A percentile compares a stretch with the other conserved stretches of the same genome.
phyloP scores from a whole-genome alignment of 2,797 vertebrate species.

The Tangara arthus region DNA sequence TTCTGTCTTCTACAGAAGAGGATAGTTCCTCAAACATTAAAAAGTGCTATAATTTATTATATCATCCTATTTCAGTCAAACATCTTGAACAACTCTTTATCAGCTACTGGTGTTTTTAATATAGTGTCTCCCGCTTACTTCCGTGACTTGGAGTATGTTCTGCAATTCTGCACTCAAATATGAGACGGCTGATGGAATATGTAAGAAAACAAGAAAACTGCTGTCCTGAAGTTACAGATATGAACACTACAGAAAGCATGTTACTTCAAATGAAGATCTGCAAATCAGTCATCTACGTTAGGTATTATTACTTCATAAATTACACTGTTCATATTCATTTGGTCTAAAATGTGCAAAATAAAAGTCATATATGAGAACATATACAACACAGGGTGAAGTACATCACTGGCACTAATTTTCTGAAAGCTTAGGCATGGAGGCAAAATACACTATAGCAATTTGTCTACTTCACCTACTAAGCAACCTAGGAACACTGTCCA shows the following conservation, averaged over 20 bases:
- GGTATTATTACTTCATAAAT: not conserved
- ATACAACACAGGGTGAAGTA: not conserved
- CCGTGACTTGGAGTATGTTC: not conserved
- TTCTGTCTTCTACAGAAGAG: not conserved
- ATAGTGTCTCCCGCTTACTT: rapidly evolving
- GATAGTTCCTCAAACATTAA: not conserved
- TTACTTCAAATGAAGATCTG: not conserved
- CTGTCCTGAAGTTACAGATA: not conserved
- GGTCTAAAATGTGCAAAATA: not conserved
- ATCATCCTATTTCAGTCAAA: not conserved
- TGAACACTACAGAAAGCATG: not conserved
- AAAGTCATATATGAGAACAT: not conserved
- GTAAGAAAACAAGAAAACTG: not conserved
- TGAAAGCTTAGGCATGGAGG: not conserved
- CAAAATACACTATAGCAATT: not conserved
- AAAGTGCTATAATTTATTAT: not conserved
- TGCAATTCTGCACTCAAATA: not conserved
- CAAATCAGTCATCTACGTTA: not conserved
- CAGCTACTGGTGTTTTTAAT: not conserved
- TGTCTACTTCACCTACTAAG: not conserved
- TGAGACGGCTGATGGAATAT: not conserved
- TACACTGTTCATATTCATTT: not conserved
- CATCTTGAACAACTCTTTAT: not conserved
- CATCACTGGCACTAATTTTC: not conserved
- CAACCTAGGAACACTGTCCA: rapidly evolving